Conservation (phyloP, 2,797 vertebrate species). For the Vipera ursinii region DNA sequence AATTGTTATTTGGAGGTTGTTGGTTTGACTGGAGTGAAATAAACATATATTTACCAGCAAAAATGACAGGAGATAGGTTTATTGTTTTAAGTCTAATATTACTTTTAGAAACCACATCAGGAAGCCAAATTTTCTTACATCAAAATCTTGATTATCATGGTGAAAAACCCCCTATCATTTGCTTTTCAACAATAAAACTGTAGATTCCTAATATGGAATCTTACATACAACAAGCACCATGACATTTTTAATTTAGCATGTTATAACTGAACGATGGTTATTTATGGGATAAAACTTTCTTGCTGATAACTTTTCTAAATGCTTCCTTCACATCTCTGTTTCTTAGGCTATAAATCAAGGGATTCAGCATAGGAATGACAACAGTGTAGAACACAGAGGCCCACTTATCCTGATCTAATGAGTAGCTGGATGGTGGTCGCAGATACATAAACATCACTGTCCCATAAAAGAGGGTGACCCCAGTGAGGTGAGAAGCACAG, state of each 20-base stretch:
- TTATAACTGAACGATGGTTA: not conserved
- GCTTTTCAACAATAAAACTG: not conserved
- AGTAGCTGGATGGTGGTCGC: constrained; percentile 55
- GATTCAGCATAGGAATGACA: constrained; percentile 64
- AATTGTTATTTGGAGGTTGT: not conserved
- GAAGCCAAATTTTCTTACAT: not conserved
- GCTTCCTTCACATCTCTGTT: constrained; percentile 59
- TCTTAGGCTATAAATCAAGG: constrained; percentile 60
- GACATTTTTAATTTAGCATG: not conserved
- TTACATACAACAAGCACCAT: not conserved
- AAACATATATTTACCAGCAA: not conserved
- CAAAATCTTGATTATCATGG: not conserved
- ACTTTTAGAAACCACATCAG: not conserved
- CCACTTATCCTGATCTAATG: constrained; percentile 56
- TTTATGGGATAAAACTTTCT: not conserved
- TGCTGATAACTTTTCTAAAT: constrained; percentile 45
- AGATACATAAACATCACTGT: constrained; percentile 63
- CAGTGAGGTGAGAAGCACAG: constrained; percentile 57
- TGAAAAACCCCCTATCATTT: not conserved
- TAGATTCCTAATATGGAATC: not conserved
- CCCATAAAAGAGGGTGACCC: constrained; percentile 50
- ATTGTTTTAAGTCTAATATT: not conserved
- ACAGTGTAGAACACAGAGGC: constrained; percentile 57
- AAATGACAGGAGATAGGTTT: not conserved
- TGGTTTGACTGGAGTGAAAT: not conserved